Conservation (phyloP, 1,140 invertebrate genomes). For the Hermatobates lingyangjiaoensis region DNA sequence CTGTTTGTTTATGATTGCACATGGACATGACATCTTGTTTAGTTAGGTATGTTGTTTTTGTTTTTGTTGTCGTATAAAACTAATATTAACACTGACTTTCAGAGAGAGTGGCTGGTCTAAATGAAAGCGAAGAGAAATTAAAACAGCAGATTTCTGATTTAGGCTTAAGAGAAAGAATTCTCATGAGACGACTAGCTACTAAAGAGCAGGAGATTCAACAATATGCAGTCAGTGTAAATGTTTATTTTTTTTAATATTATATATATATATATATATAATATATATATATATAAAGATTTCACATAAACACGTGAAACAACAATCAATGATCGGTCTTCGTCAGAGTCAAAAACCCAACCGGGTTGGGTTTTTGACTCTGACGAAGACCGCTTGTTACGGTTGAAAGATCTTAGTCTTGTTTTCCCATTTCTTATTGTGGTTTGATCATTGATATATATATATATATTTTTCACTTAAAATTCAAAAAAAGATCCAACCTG, state of each 20-base stretch:
- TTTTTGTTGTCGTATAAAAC: too few relatives aligned
- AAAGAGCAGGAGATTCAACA: constrained; percentile 95
- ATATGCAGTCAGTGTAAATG: constrained; percentile 55
- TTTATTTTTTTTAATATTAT: neutral
- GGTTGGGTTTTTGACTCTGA: neutral
- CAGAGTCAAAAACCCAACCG: neutral
- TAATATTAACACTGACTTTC: too few relatives aligned
- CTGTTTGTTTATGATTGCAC: too few relatives aligned
- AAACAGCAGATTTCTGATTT: constrained; percentile 66
- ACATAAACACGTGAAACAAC: neutral
- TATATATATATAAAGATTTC: neutral
- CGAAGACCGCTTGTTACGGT: neutral
- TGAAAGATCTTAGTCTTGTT: neutral
- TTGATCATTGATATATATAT: too few relatives aligned
- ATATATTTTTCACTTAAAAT: too few relatives aligned
- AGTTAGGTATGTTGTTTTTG: too few relatives aligned
- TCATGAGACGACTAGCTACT: constrained; percentile 71
- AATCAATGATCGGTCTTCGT: neutral
- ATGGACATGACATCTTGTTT: too few relatives aligned
- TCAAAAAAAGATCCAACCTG: too few relatives aligned
- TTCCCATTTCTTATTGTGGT: too few relatives aligned
- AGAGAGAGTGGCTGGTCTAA: constrained; percentile 31
- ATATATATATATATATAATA: neutral
- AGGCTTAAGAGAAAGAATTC: constrained; percentile 72
- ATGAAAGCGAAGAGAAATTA: constrained; percentile 61